phyloP scores from a whole-genome alignment of 2,888 invertebrate genomes.

The Drosophila birchii region DNA sequence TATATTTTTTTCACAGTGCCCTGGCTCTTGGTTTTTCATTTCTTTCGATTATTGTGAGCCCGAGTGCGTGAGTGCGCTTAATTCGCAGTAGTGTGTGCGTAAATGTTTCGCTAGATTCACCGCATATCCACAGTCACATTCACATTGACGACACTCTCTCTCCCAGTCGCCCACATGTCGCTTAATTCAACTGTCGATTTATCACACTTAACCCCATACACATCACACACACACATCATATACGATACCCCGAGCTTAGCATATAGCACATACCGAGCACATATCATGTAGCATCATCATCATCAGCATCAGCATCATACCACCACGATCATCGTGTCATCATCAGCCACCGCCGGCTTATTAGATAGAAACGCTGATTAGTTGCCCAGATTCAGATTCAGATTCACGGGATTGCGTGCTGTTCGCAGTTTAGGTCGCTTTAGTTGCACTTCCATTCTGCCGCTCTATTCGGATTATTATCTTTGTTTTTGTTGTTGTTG shows the following conservation, averaged over 20 bases:
- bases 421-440: conserved; percentile 39
- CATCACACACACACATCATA: conserved; percentile 17
- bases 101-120: conserved; percentile 37
- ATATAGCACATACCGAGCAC: conserved; percentile 32
- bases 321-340: conserved; percentile 40
- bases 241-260: not conserved
- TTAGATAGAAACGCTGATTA: conserved; percentile 64
- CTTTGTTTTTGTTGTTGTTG: not conserved
- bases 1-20: conserved; percentile 1
- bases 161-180: conserved; percentile 46
- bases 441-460: conserved; percentile 20
- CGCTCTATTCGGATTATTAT: conserved; percentile 14
- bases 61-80: conserved; percentile 37
- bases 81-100: conserved; percentile 32
- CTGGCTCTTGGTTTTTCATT: conserved; percentile 14
- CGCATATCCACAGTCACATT: conserved; percentile 3
- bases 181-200: conserved; percentile 77
- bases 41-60: conserved; percentile 29
- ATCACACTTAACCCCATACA: conserved; percentile 70
- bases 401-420: conserved; percentile 65
- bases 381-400: conserved; percentile 53
- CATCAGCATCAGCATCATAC: conserved; percentile 15
- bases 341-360: conserved; percentile 50
- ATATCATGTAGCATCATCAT: conserved; percentile 36
- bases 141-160: conserved; percentile 10